Percentiles rank a stretch among this genome's conserved stretches.
phyloP scores from a whole-genome alignment of 2,888 invertebrate species.

The Leucophenga maculata region DNA sequence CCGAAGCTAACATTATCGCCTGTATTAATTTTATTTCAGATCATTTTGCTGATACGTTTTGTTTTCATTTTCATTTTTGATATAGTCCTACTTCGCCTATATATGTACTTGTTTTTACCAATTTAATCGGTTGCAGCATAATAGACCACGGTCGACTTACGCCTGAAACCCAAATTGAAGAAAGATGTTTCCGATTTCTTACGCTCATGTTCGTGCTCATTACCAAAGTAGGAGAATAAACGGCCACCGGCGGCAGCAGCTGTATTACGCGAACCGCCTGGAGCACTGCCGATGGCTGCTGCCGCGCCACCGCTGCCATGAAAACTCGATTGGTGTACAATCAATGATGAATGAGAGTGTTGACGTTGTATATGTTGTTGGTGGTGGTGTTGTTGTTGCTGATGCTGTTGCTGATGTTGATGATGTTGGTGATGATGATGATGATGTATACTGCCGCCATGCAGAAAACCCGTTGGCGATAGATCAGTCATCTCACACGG shows the following conservation, averaged over 20 bases:
- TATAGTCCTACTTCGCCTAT: no score
- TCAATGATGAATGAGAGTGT: conserved; percentile 60
- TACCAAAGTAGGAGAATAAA: conserved; percentile 70
- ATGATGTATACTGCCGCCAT: conserved; percentile 53
- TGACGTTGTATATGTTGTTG: conserved; percentile 57
- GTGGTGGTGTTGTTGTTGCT: conserved; percentile 54
- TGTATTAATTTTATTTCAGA: neutral
- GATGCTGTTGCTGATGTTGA: conserved; percentile 51
- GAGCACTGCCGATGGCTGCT: conserved; percentile 41
- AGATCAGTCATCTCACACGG: conserved; percentile 88
- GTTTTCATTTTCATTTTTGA: no score
- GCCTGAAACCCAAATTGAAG: conserved; percentile 70
- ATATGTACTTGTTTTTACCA: no score
- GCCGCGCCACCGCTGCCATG: conserved; percentile 17
- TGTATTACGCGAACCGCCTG: conserved; percentile 50
- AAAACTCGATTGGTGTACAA: conserved; percentile 39
- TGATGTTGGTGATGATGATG: conserved; percentile 51
- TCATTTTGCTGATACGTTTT: conserved; percentile 2
- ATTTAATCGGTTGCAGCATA: conserved; percentile 69
- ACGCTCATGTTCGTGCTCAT: conserved; percentile 69
- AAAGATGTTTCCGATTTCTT: conserved; percentile 72
- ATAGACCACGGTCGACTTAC: conserved; percentile 70
- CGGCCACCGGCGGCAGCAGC: conserved; percentile 62
- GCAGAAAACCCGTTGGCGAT: conserved; percentile 70
- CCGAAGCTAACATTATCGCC: no score